phyloP scores from a whole-genome alignment of 2,797 vertebrate species.

The Coranthus polyacanthus region DNA sequence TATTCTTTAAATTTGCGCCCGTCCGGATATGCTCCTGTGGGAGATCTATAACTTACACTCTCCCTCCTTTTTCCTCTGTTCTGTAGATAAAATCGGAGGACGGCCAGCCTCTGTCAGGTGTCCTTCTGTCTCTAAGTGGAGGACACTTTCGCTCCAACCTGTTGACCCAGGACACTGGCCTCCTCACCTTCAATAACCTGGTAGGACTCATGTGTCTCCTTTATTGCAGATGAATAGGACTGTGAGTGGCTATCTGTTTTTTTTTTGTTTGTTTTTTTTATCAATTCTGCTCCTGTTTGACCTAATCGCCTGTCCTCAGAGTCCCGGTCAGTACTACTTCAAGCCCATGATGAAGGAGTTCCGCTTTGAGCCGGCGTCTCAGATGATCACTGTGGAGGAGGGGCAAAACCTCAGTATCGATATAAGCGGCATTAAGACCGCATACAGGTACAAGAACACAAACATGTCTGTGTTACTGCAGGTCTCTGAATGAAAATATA shows the following conservation, averaged over 20 bases:
- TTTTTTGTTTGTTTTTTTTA: not conserved
- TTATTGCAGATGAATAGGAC: no score
- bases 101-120: slow-evolving; percentile 93
- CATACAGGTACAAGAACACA: slow-evolving; percentile 89
- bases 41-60: not conserved
- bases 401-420: slow-evolving; percentile 93
- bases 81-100: slow-evolving; percentile 93
- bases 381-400: slow-evolving; percentile 98
- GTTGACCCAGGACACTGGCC: slow-evolving; percentile 94
- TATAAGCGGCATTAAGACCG: slow-evolving; percentile 94
- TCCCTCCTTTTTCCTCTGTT: not conserved
- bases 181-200: slow-evolving; percentile 96
- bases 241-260: not conserved
- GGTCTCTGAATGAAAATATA: no score
- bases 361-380: slow-evolving; percentile 95
- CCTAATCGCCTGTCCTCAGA: slow-evolving; percentile 80
- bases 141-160: slow-evolving; percentile 97
- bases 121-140: slow-evolving; percentile 96
- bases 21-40: not conserved
- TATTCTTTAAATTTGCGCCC: not conserved
- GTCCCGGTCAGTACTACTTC: slow-evolving; percentile 98
- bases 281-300: not conserved
- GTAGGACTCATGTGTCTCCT: slow-evolving; percentile 71
- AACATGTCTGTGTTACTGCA: not conserved
- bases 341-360: slow-evolving; percentile 99